A percentile compares a stretch with the other conserved stretches of the same genome.
phyloP scores from a whole-genome alignment of 2,888 invertebrate species.

The Omphaloscelis lunosa region DNA sequence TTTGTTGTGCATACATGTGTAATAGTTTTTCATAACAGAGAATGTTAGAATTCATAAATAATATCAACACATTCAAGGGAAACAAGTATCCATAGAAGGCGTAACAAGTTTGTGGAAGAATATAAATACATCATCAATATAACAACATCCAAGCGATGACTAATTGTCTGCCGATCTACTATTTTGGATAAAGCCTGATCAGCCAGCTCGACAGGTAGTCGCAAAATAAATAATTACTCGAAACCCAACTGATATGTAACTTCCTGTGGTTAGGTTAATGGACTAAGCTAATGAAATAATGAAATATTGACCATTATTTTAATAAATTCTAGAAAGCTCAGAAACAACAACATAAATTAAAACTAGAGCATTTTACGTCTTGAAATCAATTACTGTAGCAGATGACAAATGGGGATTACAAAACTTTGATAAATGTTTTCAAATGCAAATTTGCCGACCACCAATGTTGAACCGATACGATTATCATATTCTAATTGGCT shows the following conservation, averaged over 20 bases:
- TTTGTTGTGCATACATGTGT: not conserved
- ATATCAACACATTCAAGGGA: constrained; percentile 40
- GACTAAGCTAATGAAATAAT: constrained; percentile 52
- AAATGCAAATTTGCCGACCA: constrained; percentile 60
- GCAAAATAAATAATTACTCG: constrained; percentile 48
- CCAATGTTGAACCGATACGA: constrained; percentile 57
- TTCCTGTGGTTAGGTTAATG: constrained; percentile 61
- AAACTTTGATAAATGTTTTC: constrained; percentile 52
- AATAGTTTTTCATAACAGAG: constrained; percentile 26
- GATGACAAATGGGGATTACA: constrained; percentile 56
- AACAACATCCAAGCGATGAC: constrained; percentile 57
- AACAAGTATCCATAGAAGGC: constrained; percentile 61
- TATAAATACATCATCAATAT: no score
- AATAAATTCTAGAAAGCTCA: constrained; percentile 57
- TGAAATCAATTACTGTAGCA: constrained; percentile 63
- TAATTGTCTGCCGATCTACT: constrained; percentile 57
- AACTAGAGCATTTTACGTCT: constrained; percentile 50
- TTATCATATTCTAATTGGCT: constrained; percentile 77
- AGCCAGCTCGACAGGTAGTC: constrained; percentile 54
- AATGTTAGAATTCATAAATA: constrained; percentile 43
- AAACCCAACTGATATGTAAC: constrained; percentile 59
- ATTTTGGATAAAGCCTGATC: constrained; percentile 56
- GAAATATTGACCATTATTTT: constrained; percentile 53
- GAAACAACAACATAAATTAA: constrained; percentile 51
- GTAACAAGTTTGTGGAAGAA: constrained; percentile 57